These are phyloP conservation scores for Oryctolagus cuniculus DNA, from an alignment of 2,113 vertebrate genomes.

Conservation along the genomic window mOryCun1.1 NC_091438.1:146145001-146145500, in stretches of 20 bases:
- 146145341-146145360: no score
- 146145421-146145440: no score
- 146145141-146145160: neutral
- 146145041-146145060: neutral
- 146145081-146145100: rapidly evolving
- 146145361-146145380: no score
- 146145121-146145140: neutral
- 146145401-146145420: no score
- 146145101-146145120: neutral
- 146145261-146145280: neutral
- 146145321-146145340: no score
- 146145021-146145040: neutral
- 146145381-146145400: no score
- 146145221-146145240: rapidly evolving
- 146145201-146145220: neutral
- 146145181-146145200: neutral
- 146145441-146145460: no score
- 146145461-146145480: no score
- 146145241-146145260: neutral
- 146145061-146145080: neutral
- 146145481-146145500: no score
- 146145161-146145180: neutral
- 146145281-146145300: neutral
- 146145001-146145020: no score
- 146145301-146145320: neutral